A percentile compares a stretch with the other conserved stretches of the same genome.
phyloP scores from a whole-genome alignment of 2,888 invertebrate genomes.

The Danaus chrysippus region DNA sequence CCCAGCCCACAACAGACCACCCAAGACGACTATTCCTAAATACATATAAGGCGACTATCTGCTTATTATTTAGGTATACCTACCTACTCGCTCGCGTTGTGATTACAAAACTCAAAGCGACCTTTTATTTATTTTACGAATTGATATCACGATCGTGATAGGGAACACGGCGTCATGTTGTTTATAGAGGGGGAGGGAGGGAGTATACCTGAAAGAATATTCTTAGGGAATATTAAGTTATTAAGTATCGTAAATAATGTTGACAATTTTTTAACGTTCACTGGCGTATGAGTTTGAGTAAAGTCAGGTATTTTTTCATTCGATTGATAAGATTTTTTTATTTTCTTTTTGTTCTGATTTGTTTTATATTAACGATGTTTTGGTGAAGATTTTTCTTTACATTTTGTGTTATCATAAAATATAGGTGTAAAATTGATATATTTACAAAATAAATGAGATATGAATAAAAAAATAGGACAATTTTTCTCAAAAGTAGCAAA shows the following conservation, averaged over 20 bases:
- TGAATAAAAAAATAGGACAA: too few relatives aligned
- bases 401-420: too few relatives aligned
- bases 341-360: too few relatives aligned
- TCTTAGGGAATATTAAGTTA: neutral
- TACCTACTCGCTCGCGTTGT: slow-evolving; percentile 36
- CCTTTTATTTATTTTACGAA: slow-evolving; percentile 48
- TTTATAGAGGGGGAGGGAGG: slow-evolving; percentile 44
- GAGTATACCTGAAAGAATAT: too few relatives aligned
- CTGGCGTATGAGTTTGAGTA: slow-evolving; percentile 31
- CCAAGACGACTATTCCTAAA: slow-evolving; percentile 65
- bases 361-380: too few relatives aligned
- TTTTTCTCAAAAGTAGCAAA: too few relatives aligned
- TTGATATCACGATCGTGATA: slow-evolving; percentile 46
- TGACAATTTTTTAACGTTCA: too few relatives aligned
- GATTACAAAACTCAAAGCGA: slow-evolving; percentile 51
- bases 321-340: too few relatives aligned
- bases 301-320: too few relatives aligned
- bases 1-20: slow-evolving; percentile 62
- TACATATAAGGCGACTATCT: slow-evolving; percentile 62
- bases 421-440: too few relatives aligned
- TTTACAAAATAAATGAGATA: too few relatives aligned
- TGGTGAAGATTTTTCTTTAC: too few relatives aligned
- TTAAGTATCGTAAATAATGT: neutral
- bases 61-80: slow-evolving; percentile 58
- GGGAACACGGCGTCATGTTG: slow-evolving; percentile 53